phyloP scores from a whole-genome alignment of 1,140 invertebrate species.

The Homarus americanus region DNA sequence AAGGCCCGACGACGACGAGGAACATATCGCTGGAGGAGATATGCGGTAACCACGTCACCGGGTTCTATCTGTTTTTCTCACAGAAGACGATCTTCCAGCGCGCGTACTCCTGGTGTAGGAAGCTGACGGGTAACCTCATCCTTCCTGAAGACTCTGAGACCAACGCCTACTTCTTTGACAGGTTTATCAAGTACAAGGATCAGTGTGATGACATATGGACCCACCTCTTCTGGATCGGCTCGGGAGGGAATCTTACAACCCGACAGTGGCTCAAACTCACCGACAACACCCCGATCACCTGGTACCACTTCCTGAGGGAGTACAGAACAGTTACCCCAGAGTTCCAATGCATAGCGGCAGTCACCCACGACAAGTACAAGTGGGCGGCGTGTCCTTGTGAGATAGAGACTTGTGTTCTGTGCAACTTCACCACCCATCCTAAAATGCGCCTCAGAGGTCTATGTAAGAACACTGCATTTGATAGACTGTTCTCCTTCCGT shows the following conservation, averaged over 20 bases:
- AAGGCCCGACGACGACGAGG: not conserved
- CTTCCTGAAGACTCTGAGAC: constrained; percentile 25
- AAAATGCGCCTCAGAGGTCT: constrained; percentile 53
- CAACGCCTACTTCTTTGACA: constrained; percentile 39
- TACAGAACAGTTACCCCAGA: constrained; percentile 39
- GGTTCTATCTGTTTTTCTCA: constrained; percentile 50
- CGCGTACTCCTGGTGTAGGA: constrained; percentile 50
- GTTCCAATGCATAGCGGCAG: constrained; percentile 55
- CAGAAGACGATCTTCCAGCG: constrained; percentile 41
- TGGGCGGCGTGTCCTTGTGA: constrained; percentile 57
- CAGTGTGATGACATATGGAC: constrained; percentile 48
- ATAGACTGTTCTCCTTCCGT: constrained; percentile 43
- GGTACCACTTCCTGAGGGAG: constrained; percentile 29
- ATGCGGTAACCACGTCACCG: constrained; percentile 6
- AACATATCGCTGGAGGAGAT: constrained; percentile 11
- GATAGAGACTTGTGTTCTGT: constrained; percentile 48
- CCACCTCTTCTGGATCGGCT: constrained; percentile 57
- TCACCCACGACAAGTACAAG: constrained; percentile 48
- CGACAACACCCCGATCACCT: constrained; percentile 12
- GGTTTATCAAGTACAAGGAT: constrained; percentile 22
- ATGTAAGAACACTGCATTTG: constrained; percentile 22
- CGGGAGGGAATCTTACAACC: not conserved
- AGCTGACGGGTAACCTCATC: constrained; percentile 38
- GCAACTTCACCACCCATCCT: constrained; percentile 48
- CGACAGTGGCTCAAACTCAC: constrained; percentile 15